Conservation (phyloP, 23 tunicate genomes). For the Pegea sp. region DNA sequence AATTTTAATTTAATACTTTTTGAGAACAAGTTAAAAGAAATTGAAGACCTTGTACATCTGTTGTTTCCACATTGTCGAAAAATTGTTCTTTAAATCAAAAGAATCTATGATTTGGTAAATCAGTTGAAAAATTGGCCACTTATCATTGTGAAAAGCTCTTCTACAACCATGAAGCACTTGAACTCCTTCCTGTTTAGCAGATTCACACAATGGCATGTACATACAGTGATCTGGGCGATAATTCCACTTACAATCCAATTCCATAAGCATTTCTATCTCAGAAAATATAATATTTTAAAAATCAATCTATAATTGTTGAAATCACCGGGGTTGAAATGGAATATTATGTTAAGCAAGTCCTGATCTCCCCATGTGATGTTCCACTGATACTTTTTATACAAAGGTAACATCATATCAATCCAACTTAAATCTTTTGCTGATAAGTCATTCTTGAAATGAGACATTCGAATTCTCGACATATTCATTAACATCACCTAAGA, state of each 20-base stretch:
- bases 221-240: constrained; percentile 87
- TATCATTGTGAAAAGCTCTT: constrained; percentile 59
- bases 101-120: constrained; percentile 24
- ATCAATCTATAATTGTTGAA: too few relatives aligned
- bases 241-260: constrained; percentile 50
- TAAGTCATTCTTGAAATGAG: constrained; percentile 36
- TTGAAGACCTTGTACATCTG: too few relatives aligned
- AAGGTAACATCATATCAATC: constrained; percentile 48
- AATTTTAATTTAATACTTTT: too few relatives aligned
- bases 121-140: constrained; percentile 50
- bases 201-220: constrained; percentile 48
- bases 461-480: constrained; percentile 22
- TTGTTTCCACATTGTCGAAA: too few relatives aligned
- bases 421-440: constrained; percentile 6
- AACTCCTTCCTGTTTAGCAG: constrained; percentile 20
- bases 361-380: constrained; percentile 90
- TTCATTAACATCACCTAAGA: constrained; percentile 79
- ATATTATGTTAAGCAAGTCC: constrained; percentile 52
- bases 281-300: not conserved
- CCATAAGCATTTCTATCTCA: constrained; percentile 19
- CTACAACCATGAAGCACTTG: constrained; percentile 56
- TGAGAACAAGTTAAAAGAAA: too few relatives aligned
- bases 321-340: constrained; percentile 59
- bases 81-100: constrained; percentile 12
- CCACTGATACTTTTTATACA: constrained; percentile 34